Evolutionary conservation across 2,888 invertebrate species (phyloP).

Genomic region (Pantelozetes paolii): DNA sequence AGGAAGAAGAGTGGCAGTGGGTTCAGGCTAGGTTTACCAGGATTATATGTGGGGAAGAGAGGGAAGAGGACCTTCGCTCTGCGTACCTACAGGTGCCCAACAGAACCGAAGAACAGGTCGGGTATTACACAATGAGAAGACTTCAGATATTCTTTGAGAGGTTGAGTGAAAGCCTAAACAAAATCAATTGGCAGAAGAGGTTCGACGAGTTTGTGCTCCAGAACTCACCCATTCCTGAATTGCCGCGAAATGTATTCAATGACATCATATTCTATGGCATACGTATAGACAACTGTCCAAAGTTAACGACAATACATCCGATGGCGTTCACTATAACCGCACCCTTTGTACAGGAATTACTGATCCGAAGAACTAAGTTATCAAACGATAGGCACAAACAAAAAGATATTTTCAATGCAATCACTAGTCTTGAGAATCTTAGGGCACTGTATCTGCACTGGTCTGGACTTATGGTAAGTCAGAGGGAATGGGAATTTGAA

Average conservation of each 20-base stretch:
- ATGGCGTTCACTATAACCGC: constrained; percentile 39
- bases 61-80: constrained; percentile 32
- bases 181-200: constrained; percentile 41
- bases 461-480: constrained; percentile 39
- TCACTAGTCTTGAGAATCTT: constrained; percentile 38
- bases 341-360: constrained; percentile 40
- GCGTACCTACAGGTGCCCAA: constrained; percentile 31
- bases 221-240: constrained; percentile 37
- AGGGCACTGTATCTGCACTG: constrained; percentile 39
- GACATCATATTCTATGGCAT: constrained; percentile 41
- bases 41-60: constrained; percentile 35
- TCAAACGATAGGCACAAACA: constrained; percentile 40
- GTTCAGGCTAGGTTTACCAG: constrained; percentile 38
- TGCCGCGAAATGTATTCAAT: constrained; percentile 39
- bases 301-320: constrained; percentile 39
- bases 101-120: constrained; percentile 39
- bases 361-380: constrained; percentile 34
- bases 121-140: constrained; percentile 34
- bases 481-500: neutral
- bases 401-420: constrained; percentile 39
- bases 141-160: constrained; percentile 41
- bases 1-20: constrained; percentile 41
- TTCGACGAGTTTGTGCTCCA: constrained; percentile 42
- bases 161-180: constrained; percentile 35
- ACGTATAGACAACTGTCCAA: constrained; percentile 40